Conservation (phyloP, 1,140 invertebrate genomes). For the Cylas formicarius region DNA sequence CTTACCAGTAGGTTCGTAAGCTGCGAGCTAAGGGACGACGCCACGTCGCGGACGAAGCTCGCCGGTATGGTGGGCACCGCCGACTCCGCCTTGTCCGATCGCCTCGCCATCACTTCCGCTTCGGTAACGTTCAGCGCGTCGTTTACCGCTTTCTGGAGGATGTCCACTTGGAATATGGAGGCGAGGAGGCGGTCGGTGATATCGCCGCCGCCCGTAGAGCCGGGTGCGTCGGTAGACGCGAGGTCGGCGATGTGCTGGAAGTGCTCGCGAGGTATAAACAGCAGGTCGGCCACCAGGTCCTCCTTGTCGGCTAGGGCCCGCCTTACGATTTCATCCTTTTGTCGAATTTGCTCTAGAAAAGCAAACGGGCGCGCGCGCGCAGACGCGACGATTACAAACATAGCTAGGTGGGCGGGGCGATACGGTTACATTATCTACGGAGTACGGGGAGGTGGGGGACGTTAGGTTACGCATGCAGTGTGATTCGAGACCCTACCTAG, state of each 20-base stretch:
- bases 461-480: too few relatives aligned
- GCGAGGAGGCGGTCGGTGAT: constrained; percentile 57
- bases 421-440: too few relatives aligned
- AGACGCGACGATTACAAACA: constrained; percentile 1
- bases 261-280: constrained; percentile 65
- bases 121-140: constrained; percentile 46
- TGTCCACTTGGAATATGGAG: constrained; percentile 57
- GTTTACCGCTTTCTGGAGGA: constrained; percentile 45
- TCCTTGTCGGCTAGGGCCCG: constrained; percentile 69
- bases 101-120: constrained; percentile 41
- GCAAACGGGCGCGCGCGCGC: constrained; percentile 1
- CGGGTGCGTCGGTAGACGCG: constrained; percentile 52
- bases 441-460: too few relatives aligned
- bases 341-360: constrained; percentile 58
- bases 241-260: constrained; percentile 60
- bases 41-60: constrained; percentile 47
- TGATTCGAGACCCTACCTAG: constrained; percentile 57
- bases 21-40: constrained; percentile 48
- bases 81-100: constrained; percentile 1
- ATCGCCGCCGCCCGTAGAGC: constrained; percentile 36
- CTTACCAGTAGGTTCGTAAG: constrained; percentile 53
- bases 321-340: constrained; percentile 64
- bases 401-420: constrained; percentile 21
- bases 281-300: constrained; percentile 64
- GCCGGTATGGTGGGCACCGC: constrained; percentile 41